phyloP scores from a whole-genome alignment of 2,888 invertebrate genomes.

The Mesochorus sp. region DNA sequence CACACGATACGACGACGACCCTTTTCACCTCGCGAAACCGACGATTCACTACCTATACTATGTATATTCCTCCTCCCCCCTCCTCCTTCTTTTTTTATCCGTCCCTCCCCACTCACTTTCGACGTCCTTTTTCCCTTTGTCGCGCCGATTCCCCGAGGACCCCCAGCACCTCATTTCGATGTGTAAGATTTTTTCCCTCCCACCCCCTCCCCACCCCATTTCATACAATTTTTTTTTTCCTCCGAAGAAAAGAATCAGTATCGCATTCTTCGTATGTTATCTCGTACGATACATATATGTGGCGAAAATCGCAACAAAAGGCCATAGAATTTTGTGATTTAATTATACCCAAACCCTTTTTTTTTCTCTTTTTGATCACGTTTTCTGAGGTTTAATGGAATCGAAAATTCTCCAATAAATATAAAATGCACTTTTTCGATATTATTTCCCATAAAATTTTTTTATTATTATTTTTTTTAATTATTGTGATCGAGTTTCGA shows the following conservation, averaged over 20 bases:
- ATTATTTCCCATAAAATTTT: too few species aligned
- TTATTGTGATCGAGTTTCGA: too few species aligned
- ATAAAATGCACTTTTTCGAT: too few species aligned
- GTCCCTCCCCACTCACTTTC: not conserved
- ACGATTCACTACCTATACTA: slow-evolving; percentile 53
- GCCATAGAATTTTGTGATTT: not conserved
- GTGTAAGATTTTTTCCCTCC: not conserved
- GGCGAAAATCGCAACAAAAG: too few species aligned
- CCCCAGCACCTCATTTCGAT: slow-evolving; percentile 31
- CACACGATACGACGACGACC: slow-evolving; percentile 19
- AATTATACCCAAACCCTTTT: too few species aligned
- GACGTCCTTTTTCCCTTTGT: slow-evolving; percentile 5
- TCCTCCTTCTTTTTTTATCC: not conserved
- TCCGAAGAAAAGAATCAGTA: not conserved
- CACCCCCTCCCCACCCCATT: not conserved
- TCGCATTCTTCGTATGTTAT: not conserved
- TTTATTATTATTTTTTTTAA: too few species aligned
- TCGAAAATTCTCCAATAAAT: too few species aligned
- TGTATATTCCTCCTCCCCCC: not conserved
- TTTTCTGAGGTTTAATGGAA: too few species aligned
- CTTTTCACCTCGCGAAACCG: slow-evolving; percentile 55
- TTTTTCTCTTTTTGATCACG: too few species aligned
- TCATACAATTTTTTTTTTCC: not conserved
- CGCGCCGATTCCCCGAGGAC: slow-evolving; percentile 41
- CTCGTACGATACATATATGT: too few species aligned